Evolutionary conservation across 2,888 invertebrate species (phyloP).

Genomic region (Drosophila bunnanda): DNA sequence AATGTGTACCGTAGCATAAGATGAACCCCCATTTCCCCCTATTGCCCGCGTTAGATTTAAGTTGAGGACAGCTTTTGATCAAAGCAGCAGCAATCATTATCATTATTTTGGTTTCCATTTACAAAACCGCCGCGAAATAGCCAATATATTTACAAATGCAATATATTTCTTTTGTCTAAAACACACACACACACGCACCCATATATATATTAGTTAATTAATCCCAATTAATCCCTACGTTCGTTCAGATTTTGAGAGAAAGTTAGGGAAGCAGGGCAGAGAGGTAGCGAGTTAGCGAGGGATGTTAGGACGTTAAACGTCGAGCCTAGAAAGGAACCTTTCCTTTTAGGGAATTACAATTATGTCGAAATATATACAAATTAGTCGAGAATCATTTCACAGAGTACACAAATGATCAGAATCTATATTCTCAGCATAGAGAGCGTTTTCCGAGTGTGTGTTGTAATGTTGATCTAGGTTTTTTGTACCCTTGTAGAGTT

Average conservation of each 20-base stretch:
- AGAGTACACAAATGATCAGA: not conserved
- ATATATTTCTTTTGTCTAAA: slow-evolving; percentile 19
- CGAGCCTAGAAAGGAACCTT: slow-evolving; percentile 3
- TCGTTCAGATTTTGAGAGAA: not conserved
- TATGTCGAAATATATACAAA: slow-evolving; percentile 11
- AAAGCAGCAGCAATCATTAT: slow-evolving; percentile 8
- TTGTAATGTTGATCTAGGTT: slow-evolving; percentile 27
- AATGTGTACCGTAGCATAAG: slow-evolving; percentile 18
- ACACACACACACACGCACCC: slow-evolving; percentile 9
- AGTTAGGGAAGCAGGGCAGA: not conserved
- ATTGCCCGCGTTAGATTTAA: slow-evolving; percentile 11
- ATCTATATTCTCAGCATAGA: not conserved
- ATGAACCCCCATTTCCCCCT: not conserved
- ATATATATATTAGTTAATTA: slow-evolving; percentile 16
- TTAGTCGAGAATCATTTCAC: not conserved
- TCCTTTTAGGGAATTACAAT: slow-evolving; percentile 1
- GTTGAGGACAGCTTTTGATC: slow-evolving; percentile 22
- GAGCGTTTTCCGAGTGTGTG: slow-evolving; percentile 4
- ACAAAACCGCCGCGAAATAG: slow-evolving; percentile 12
- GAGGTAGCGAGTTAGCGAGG: too few species aligned
- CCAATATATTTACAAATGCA: slow-evolving; percentile 23
- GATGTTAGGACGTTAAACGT: slow-evolving; percentile 13
- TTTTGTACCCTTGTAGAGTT: slow-evolving; percentile 31
- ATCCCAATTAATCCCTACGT: not conserved
- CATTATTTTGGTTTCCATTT: slow-evolving; percentile 18